phyloP scores from a whole-genome alignment of 2,888 invertebrate species.

The Aleiodes testaceus region DNA sequence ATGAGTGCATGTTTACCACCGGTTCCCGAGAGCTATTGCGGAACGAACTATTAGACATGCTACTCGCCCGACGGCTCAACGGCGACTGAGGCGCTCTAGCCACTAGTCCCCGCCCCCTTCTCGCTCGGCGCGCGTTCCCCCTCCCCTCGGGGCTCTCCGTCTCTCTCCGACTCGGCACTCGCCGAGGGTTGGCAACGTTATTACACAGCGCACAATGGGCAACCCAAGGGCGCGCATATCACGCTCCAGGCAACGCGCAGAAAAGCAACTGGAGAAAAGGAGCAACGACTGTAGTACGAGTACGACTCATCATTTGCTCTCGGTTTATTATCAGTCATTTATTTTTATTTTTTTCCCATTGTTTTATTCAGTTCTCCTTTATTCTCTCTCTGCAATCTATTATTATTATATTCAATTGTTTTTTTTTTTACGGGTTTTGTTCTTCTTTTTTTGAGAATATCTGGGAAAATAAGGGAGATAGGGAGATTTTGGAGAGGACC shows the following conservation, averaged over 20 bases:
- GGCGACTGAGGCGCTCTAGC: constrained; percentile 68
- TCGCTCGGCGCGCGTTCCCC: constrained; percentile 36
- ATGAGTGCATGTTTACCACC: background rate
- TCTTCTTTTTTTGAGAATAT: too few species aligned
- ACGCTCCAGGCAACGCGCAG: constrained; percentile 33
- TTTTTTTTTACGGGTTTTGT: too few species aligned
- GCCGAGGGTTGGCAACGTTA: constrained; percentile 35
- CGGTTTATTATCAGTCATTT: constrained; percentile 11
- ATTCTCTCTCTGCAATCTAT: background rate
- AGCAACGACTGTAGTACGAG: too few species aligned
- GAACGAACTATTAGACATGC: constrained; percentile 43
- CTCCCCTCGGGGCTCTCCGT: constrained; percentile 23
- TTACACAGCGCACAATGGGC: constrained; percentile 38
- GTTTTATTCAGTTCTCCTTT: background rate
- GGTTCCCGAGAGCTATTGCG: background rate
- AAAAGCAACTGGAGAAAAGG: background rate
- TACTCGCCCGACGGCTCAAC: constrained; percentile 71
- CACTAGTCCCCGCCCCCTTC: constrained; percentile 61
- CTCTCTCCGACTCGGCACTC: constrained; percentile 31
- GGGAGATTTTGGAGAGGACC: too few species aligned
- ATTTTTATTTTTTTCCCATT: background rate
- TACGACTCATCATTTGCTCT: constrained; percentile 24
- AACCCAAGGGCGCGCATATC: constrained; percentile 37
- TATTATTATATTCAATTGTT: constrained; percentile 27
- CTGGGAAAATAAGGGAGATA: too few species aligned